Base-by-base conservation (phyloP, 2,797 vertebrate genomes). In the Betta splendens region DNA sequence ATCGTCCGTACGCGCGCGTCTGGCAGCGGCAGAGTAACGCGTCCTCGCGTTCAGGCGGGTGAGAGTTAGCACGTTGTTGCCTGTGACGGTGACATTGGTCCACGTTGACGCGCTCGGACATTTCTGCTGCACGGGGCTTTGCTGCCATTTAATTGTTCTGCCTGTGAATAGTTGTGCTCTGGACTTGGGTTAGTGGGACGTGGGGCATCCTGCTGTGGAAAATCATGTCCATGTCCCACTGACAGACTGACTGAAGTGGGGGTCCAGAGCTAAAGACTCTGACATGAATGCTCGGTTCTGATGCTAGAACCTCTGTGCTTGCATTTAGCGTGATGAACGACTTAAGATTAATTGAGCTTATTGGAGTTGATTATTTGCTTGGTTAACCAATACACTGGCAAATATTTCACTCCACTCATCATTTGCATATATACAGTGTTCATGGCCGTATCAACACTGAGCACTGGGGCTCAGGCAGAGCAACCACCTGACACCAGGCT, bases 151-250 rank as follows among this genome's bases (percentile, higher is more conserved):
- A 22, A 64, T 67, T 20, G 48, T 52, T 72, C 69, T 4, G 33
- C 35, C 65, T 43, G 43, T 25, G 39, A 42, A 8, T 31, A 12
- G 50, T 64, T n/a, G 31, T 3, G 46, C 18, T 7, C 67, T 52
- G 42, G 40, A 7, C 63, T 49, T 75, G 67, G 68, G 63, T 83
- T 75, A 80, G 60, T 79, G 51, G 46, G 81, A 36, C 72, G 28
- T 17, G 58, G 70, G 73, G 52, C 45, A 36, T 67, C 72, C 60
- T 57, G 71, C 64, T 75, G 29, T 85, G 58, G 85, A 69, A 25
- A 64, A 53, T 32, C 32, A 55, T 39, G 39, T 35, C 18, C 48
- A 22, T 70, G 50, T 70, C 65, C 53, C 43, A 58, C 56, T 79
- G 72, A 79, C 53, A 64, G n/a, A 69, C 23, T 58, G 31, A 62